A percentile compares a stretch with the other conserved stretches of the same genome.
These are phyloP conservation scores for Myrmecobius fasciatus DNA, from an alignment of 2,113 vertebrate species.

Conservation along the genomic window DNA sequence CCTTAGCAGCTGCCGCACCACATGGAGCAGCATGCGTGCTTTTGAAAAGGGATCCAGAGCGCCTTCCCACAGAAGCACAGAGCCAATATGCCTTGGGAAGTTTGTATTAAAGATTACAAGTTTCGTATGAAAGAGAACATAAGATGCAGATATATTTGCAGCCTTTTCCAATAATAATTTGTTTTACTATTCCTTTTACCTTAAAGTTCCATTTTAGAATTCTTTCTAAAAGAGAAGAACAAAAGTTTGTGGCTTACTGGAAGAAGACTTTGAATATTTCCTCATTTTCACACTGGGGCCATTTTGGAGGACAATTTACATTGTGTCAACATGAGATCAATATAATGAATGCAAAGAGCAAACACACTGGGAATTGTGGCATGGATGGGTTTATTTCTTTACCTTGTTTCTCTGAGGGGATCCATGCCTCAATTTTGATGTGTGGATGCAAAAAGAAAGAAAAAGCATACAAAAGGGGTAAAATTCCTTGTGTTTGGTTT, in stretches of 20 bases:
- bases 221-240: neutral
- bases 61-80: conserved; percentile 56
- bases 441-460: neutral
- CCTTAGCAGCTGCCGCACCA: conserved; percentile 82
- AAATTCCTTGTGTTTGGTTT: neutral
- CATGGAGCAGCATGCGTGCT: conserved; percentile 78
- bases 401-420: conserved; percentile 13
- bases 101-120: conserved; percentile 24
- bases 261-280: conserved; percentile 47
- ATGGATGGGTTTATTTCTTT: conserved; percentile 52
- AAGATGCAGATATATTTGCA: conserved; percentile 56
- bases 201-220: conserved; percentile 40
- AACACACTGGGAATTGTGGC: conserved; percentile 37
- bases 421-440: neutral
- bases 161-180: conserved; percentile 69
- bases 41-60: conserved; percentile 58
- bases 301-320: conserved; percentile 61
- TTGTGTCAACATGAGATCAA: conserved; percentile 49
- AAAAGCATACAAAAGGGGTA: neutral
- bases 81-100: conserved; percentile 68
- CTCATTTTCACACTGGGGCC: conserved; percentile 55
- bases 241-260: conserved; percentile 43
- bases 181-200: conserved; percentile 50
- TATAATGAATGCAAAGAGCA: conserved; percentile 52
- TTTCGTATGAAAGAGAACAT: conserved; percentile 6